Base-by-base conservation (phyloP, 2,888 invertebrate species). In the Axea sp. region DNA sequence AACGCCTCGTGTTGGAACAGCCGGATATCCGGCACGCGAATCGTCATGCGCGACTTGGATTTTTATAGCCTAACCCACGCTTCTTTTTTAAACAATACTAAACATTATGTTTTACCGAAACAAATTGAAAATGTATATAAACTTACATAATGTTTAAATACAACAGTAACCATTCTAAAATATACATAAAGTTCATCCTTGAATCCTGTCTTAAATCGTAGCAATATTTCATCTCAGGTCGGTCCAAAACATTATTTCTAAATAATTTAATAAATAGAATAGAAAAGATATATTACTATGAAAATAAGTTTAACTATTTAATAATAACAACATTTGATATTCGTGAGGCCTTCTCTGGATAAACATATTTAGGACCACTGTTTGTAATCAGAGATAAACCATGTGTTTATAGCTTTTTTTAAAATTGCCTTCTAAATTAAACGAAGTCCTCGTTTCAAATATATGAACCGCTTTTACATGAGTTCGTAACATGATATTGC, bases 1-100 rank as follows among this genome's bases (percentile, higher is more conserved):
- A 59, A 64, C 73, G 62, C 67, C 41, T 47, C 55, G 43, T 31
- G 31, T 30, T 55, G 28, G 47, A 73, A 62, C 64, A 41, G 65
- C 75, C 71, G 69, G 75, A 75, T 71, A 71, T 75, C 71, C 71
- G 75, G 75, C 74, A 69, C 65, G 74, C 74, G 69, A 74, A 74
- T 74, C 69, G 65, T 74, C 69, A 74, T 69, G 74, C 69, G 65
- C 74, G 51, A 51, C 59, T 69, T 60, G 69, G 74, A 69, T 59
- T 74, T 69, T 74, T 65, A 69, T 60, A 28, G 68, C 69, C 59
- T 35, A 74, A 24, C 59, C 69, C 62, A 57, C 64, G 62, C 24
- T 60, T 8, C 22, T 64, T 59, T 55, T 65, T 72, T 45, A 47
- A 71, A 62, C 30, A 64, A 41, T 11, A 15, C 17, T 8, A 43